Evolutionary conservation across 2,888 invertebrate genomes (phyloP).

Genomic region (Erpobdella octoculata): DNA sequence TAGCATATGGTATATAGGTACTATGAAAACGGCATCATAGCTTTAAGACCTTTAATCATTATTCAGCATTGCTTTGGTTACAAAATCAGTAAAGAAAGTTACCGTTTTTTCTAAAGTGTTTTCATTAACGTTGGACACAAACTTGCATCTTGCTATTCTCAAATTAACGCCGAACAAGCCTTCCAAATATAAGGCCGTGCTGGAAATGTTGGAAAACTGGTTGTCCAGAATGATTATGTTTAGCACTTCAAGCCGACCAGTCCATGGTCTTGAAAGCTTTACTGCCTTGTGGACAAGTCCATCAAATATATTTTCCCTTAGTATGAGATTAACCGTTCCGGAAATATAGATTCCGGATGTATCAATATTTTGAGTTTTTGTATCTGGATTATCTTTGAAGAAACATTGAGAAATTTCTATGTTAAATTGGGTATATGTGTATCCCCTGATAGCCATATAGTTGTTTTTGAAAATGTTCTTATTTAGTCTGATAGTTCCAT

Average conservation of each 20-base stretch:
- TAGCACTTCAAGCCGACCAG: background rate
- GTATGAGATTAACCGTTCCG: background rate
- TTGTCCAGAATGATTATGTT: conserved; percentile 12
- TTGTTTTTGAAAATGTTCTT: background rate
- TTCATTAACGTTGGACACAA: background rate
- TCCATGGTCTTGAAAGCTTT: background rate
- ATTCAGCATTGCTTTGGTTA: background rate
- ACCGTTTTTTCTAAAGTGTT: background rate
- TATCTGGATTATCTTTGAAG: background rate
- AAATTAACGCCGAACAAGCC: background rate
- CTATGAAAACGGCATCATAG: no score
- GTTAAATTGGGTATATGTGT: background rate
- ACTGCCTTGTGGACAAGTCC: background rate
- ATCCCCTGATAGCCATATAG: background rate
- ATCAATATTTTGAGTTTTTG: background rate
- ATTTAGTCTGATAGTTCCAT: background rate
- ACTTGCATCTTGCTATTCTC: background rate
- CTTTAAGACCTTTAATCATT: no score
- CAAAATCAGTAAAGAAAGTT: background rate
- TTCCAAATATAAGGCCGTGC: background rate
- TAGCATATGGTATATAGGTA: no score
- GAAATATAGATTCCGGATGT: background rate
- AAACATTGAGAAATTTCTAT: background rate
- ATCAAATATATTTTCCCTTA: conserved; percentile 12
- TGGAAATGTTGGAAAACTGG: background rate